Conservation (phyloP, 2,888 invertebrate genomes). For the Diploptera punctata region DNA sequence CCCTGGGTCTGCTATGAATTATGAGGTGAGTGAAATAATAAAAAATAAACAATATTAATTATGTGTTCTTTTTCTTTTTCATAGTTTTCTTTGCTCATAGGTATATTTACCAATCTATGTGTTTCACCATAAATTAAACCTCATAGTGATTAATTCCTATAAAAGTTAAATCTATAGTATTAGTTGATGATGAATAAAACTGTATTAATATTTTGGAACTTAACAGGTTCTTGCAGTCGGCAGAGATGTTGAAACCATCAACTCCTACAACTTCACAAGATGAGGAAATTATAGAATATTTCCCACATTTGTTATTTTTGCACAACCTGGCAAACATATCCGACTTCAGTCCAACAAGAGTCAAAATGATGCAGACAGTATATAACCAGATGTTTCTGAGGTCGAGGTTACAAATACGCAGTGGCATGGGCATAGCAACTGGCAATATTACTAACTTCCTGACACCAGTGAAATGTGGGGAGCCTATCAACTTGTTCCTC, state of each 20-base stretch:
- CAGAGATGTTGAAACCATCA: constrained; percentile 87
- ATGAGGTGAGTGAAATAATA: too few relatives aligned
- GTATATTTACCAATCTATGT: too few relatives aligned
- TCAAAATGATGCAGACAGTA: constrained; percentile 64
- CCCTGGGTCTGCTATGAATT: too few relatives aligned
- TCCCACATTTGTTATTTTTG: constrained; percentile 82
- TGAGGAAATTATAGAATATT: constrained; percentile 74
- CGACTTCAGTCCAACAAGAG: constrained; percentile 69
- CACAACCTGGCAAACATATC: constrained; percentile 81
- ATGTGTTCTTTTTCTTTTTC: too few relatives aligned
- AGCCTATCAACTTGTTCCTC: constrained; percentile 71
- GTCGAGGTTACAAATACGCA: constrained; percentile 69
- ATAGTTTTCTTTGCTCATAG: too few relatives aligned
- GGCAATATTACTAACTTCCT: constrained; percentile 59
- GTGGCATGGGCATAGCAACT: constrained; percentile 68
- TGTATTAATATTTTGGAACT: background rate
- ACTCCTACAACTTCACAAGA: constrained; percentile 67
- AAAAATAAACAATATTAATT: too few relatives aligned
- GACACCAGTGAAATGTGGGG: constrained; percentile 62
- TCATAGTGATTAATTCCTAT: too few relatives aligned
- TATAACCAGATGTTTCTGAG: constrained; percentile 64
- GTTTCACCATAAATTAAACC: too few relatives aligned
- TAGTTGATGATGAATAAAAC: too few relatives aligned
- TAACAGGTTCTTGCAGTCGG: constrained; percentile 76
- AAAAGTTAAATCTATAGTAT: too few relatives aligned